Evolutionary conservation across 1,140 invertebrate genomes (phyloP).

Genomic region (Melitaea cinxia): DNA sequence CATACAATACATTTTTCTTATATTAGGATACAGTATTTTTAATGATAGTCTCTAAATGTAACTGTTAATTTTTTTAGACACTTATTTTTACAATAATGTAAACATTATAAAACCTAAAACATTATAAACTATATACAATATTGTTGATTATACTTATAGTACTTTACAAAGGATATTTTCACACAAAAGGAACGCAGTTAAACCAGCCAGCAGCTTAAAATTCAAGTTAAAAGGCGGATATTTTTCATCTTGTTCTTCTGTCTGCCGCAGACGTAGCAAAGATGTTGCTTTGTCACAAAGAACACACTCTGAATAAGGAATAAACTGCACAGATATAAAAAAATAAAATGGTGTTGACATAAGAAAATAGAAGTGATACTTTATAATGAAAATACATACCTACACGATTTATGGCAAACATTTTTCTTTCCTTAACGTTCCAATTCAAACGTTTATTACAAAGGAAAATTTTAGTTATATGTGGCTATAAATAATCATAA

Average conservation of each 20-base stretch:
- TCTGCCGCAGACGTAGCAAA: conserved; percentile 23
- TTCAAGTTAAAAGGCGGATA: conserved; percentile 18
- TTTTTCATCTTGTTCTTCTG: conserved; percentile 23
- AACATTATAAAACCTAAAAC: too few relatives aligned
- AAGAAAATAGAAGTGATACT: not conserved
- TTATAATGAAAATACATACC: not conserved
- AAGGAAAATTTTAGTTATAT: too few relatives aligned
- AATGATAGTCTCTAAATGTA: too few relatives aligned
- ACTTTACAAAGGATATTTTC: conserved; percentile 12
- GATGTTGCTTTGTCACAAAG: conserved; percentile 25
- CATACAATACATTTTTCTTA: too few relatives aligned
- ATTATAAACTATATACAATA: too few relatives aligned
- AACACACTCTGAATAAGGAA: conserved; percentile 20
- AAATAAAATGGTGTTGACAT: not conserved
- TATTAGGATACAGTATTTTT: too few relatives aligned
- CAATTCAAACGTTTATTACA: too few relatives aligned
- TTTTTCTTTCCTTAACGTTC: too few relatives aligned
- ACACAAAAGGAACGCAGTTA: conserved; percentile 4
- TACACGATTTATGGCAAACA: too few relatives aligned
- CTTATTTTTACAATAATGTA: too few relatives aligned
- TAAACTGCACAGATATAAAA: not conserved
- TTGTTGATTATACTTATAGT: not conserved
- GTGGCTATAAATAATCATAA: too few relatives aligned
- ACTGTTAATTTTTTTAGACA: too few relatives aligned
- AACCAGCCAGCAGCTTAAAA: conserved; percentile 12